phyloP scores from a whole-genome alignment of 2,797 vertebrate species.

The Danio tinwini region DNA sequence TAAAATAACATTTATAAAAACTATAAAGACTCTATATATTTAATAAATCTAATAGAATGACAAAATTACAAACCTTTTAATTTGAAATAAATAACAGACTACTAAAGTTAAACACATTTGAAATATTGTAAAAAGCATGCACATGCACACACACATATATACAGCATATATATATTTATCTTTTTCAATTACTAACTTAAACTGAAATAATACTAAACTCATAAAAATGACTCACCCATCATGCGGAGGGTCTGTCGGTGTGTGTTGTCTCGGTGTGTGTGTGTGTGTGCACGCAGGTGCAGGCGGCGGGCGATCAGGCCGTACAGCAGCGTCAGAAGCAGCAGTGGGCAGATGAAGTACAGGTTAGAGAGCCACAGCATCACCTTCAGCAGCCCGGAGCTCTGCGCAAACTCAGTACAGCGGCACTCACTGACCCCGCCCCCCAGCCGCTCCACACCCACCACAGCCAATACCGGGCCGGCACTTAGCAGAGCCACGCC shows the following conservation, averaged over 20 bases:
- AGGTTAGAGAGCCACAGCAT: conserved; percentile 83
- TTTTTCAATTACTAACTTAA: no score
- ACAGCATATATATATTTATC: no score
- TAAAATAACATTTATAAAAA: no score
- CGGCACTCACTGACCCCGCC: conserved; percentile 76
- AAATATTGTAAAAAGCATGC: no score
- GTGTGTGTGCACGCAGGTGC: conserved; percentile 68
- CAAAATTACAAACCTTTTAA: no score
- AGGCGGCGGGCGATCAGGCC: conserved; percentile 80
- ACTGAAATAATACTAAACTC: no score
- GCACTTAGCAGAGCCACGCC: conserved; percentile 74
- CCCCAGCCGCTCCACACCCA: conserved; percentile 76
- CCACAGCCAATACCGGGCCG: conserved; percentile 76
- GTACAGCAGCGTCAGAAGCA: conserved; percentile 78
- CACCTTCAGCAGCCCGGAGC: conserved; percentile 76
- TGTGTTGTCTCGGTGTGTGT: conserved; percentile 48
- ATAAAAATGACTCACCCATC: conserved; percentile 61
- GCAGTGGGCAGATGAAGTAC: conserved; percentile 82
- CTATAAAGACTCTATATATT: no score
- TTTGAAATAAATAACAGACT: no score
- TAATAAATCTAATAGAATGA: no score
- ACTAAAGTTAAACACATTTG: no score
- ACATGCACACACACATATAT: no score
- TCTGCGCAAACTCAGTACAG: conserved; percentile 70
- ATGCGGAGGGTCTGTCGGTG: conserved; percentile 64